Base-by-base conservation (phyloP, 2,797 vertebrate species). In the Melanitta fusca region DNA sequence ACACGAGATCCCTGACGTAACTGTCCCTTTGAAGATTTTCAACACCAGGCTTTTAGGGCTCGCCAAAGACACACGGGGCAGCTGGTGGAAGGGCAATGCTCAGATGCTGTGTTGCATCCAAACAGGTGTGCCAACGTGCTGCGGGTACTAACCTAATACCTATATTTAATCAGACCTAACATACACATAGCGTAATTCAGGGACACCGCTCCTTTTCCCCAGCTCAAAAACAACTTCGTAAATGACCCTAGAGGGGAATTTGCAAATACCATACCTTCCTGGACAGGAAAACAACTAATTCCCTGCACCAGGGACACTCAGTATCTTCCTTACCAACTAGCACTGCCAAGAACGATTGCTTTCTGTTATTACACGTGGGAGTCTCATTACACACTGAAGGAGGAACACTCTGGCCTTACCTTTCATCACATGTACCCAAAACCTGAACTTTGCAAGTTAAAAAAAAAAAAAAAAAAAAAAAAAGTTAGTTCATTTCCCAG, bases 41-140 rank as follows among this genome's bases (percentile, higher is more conserved):
- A 80, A 20, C 32, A 34, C 2, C 34, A 21, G 57, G 20, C 43
- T 54, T 51, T 30, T 8, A 7, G 69, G 41, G 28, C 28, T 6
- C 38, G 64, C 75, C 82, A 36, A 41, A 60, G 75, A 32, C 68
- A 8, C 10, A 2, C 10, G 2, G 34, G 36, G 53, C 49, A 82
- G 62, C 21, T n/a, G 64, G 32, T 3, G 22, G 51, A 56, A 43
- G n/a, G 20, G 30, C 17, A 3, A 79, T 34, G 27, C 15, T 20
- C 73, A 19, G 70, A 5, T 2, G 1, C 41, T 34, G 1, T 4
- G 51, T 21, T 4, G 3, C 41, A 8, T 41, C 56, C 4, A 0
- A 57, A 28, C 51, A 69, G 4, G 0, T 41, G 41, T 0, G 1
- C 22, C 20, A 27, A 10, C 0, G 3, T 21, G 4, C 74, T 22